Evolutionary conservation across 2,888 invertebrate genomes (phyloP), one percentile per base, ranked within the genome.

Genomic region (Caradrina clavipalpis): DNA sequence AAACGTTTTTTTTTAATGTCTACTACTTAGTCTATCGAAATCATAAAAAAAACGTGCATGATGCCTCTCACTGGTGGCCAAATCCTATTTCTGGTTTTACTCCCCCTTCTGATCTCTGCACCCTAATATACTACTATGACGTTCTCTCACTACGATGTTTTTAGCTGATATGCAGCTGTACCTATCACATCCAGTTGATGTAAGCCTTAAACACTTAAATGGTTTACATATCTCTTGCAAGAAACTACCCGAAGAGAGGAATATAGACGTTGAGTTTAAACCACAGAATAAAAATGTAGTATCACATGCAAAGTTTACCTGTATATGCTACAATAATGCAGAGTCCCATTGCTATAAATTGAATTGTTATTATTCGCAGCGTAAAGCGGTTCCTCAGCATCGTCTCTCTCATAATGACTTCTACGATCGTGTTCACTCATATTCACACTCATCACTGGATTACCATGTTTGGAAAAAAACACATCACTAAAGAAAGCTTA

Each of bases 271-370:
- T 58, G 49, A 0, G 6, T 55, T 55, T 17, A 59, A 62, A 77
- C 10, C 11, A 57, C n/a, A 50, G 19, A 51, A 15, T 49, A 26
- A 51, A 74, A 60, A 50, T 21, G 17, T 47, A 0, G 1, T 42
- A 35, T 39, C 17, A 61, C 31, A 35, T 31, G 11, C 45, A 59
- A 45, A 26, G 65, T 58, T 80, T 91, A 96, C 96, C 96, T 96
- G 94, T 96, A 96, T 86, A 96, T 96, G 78, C 96, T 96, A 91
- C 96, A 96, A 92, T 97, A 97, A 91, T 96, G 96, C 86, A 95
- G 91, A 55, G 96, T 96, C 86, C 96, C 96, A 93, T 96, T 96
- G 90, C 96, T 96, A 87, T 96, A 96, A 76, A 96, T 90, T 19
- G 96, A 96, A 81, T 95, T 94, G 80, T 96, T 94, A 76, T 95